Evolutionary conservation across 2,888 invertebrate species (phyloP).

Genomic region (Heliconius ethilla): DNA sequence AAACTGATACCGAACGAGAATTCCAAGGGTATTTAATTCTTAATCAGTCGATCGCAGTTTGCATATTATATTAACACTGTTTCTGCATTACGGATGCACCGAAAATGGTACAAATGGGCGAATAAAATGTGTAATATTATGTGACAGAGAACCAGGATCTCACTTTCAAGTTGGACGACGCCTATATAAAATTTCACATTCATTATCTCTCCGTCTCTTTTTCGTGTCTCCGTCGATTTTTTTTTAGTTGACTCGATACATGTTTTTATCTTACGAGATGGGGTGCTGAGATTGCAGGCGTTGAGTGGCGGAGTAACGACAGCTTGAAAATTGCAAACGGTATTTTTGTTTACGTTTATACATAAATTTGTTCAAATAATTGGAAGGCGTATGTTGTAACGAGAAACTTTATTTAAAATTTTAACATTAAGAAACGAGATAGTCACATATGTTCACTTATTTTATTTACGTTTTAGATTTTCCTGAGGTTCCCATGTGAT

Average conservation of each 20-base stretch:
- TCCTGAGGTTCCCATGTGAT: background rate
- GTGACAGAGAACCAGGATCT: conserved; percentile 64
- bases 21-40: conserved; percentile 63
- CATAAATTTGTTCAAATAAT: conserved; percentile 22
- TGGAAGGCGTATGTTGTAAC: conserved; percentile 25
- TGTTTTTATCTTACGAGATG: conserved; percentile 65
- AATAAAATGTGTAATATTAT: conserved; percentile 72
- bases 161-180: conserved; percentile 60
- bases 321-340: conserved; percentile 58
- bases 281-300: conserved; percentile 71
- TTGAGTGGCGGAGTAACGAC: conserved; percentile 60
- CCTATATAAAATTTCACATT: conserved; percentile 68
- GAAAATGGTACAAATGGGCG: conserved; percentile 61
- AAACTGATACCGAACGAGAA: conserved; percentile 45
- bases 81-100: conserved; percentile 69
- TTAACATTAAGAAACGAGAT: conserved; percentile 14
- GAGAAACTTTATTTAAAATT: conserved; percentile 25
- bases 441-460: conserved; percentile 11
- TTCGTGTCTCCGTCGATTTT: conserved; percentile 59
- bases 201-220: conserved; percentile 58
- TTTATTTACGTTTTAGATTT: conserved; percentile 19
- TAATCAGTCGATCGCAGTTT: conserved; percentile 63
- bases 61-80: conserved; percentile 71
- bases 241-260: conserved; percentile 66
- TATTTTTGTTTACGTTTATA: conserved; percentile 52